phyloP scores from a whole-genome alignment of 2,113 vertebrate species.

The Anser brachyrhynchus region DNA sequence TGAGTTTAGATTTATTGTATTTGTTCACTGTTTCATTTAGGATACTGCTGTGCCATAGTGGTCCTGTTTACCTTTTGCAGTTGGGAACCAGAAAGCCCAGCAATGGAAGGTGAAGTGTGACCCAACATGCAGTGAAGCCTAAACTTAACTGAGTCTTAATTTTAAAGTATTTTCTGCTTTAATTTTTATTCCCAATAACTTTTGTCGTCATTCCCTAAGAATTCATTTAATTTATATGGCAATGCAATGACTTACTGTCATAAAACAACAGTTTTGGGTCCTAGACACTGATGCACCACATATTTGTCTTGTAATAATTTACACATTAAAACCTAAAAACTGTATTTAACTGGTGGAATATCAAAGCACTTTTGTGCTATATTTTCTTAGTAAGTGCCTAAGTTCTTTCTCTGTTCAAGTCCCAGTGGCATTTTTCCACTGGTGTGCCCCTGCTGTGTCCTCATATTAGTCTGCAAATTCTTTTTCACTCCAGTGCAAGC shows the following conservation, averaged over 20 bases:
- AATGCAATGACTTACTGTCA: background rate
- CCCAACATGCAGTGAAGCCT: background rate
- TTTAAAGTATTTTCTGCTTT: background rate
- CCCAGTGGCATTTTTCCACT: background rate
- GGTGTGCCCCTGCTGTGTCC: background rate
- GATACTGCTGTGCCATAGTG: background rate
- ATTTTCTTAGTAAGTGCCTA: background rate
- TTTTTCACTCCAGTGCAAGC: background rate
- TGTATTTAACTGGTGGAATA: background rate
- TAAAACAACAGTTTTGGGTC: background rate
- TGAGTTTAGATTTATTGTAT: background rate
- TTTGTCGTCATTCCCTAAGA: background rate
- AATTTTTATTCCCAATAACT: background rate
- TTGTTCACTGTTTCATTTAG: background rate
- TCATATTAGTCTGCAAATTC: background rate
- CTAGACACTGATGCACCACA: background rate
- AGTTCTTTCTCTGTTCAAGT: background rate
- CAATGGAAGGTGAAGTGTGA: rapidly evolving
- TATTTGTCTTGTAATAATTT: background rate
- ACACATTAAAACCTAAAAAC: background rate
- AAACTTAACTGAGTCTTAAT: background rate
- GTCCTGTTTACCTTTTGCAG: background rate
- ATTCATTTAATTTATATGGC: background rate
- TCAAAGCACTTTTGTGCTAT: background rate
- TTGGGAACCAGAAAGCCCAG: background rate